Conservation (phyloP, 2,888 invertebrate species). For the Eupelmus urozonus region DNA sequence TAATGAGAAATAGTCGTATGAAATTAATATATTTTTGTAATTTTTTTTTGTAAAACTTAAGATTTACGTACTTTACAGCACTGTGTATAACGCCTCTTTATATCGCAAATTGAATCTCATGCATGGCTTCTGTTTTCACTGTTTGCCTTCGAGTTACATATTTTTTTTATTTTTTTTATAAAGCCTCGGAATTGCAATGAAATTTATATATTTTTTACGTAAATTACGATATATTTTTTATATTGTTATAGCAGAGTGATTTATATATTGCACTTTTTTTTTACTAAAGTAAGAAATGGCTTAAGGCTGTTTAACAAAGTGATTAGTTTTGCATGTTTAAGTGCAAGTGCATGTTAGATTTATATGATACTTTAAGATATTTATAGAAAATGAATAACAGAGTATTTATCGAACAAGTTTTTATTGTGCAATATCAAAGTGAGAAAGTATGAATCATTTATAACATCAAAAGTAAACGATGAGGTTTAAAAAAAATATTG, state of each 20-base stretch:
- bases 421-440: constrained; percentile 31
- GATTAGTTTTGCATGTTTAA: constrained; percentile 33
- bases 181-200: not conserved
- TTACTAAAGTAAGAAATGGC: constrained; percentile 3
- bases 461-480: not conserved
- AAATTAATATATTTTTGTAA: too few species aligned
- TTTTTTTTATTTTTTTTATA: constrained; percentile 17
- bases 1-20: too few species aligned
- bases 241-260: not conserved
- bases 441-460: not conserved
- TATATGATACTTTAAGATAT: not conserved
- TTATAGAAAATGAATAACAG: not conserved
- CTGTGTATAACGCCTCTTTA: constrained; percentile 3
- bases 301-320: constrained; percentile 14
- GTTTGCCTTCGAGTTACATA: not conserved
- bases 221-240: constrained; percentile 33
- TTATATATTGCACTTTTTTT: constrained; percentile 32
- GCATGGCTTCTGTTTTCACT: constrained; percentile 47
- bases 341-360: constrained; percentile 35
- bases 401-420: constrained; percentile 1
- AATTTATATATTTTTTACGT: constrained; percentile 14
- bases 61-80: constrained; percentile 17
- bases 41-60: too few species aligned
- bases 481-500: constrained; percentile 10
- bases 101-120: constrained; percentile 16